These are phyloP conservation scores for Pituophis catenifer DNA, from an alignment of 2,113 vertebrate genomes.

Conservation along the genomic window DNA sequence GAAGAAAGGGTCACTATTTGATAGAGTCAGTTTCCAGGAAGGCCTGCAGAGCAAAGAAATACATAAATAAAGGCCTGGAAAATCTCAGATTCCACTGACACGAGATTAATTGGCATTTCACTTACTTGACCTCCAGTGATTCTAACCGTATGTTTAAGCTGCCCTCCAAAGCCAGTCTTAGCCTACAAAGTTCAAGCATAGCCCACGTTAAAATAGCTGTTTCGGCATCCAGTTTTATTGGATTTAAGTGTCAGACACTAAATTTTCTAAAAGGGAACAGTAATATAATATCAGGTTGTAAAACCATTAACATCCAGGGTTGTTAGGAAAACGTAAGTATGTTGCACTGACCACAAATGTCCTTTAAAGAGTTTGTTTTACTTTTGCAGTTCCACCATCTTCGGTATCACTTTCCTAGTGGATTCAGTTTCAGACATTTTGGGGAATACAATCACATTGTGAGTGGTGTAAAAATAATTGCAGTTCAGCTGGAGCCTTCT, in stretches of 20 bases:
- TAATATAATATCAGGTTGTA: conserved; percentile 31
- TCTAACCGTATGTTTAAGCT: conserved; percentile 25
- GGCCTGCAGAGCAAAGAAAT: not conserved
- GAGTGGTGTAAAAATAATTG: not conserved
- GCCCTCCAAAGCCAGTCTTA: conserved; percentile 40
- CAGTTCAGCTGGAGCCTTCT: not conserved
- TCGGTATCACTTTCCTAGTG: conserved; percentile 23
- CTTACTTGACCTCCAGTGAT: conserved; percentile 37
- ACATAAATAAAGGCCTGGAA: not conserved
- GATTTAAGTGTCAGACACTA: conserved; percentile 40
- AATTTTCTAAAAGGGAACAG: conserved; percentile 36
- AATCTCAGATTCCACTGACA: not conserved
- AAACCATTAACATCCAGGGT: conserved; percentile 10
- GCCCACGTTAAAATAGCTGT: not conserved
- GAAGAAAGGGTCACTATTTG: not conserved
- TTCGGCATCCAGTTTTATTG: conserved; percentile 37
- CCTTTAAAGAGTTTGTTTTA: not conserved
- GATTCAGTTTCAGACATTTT: conserved; percentile 35
- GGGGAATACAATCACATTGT: fast-evolving
- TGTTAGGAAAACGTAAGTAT: conserved; percentile 24
- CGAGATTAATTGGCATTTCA: conserved; percentile 27
- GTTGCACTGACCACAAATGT: not conserved
- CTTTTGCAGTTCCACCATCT: not conserved
- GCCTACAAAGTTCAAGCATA: not conserved
- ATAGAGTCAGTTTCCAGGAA: not conserved